phyloP scores from a whole-genome alignment of 2,888 invertebrate species.

The Acanthosepion pharaonis region DNA sequence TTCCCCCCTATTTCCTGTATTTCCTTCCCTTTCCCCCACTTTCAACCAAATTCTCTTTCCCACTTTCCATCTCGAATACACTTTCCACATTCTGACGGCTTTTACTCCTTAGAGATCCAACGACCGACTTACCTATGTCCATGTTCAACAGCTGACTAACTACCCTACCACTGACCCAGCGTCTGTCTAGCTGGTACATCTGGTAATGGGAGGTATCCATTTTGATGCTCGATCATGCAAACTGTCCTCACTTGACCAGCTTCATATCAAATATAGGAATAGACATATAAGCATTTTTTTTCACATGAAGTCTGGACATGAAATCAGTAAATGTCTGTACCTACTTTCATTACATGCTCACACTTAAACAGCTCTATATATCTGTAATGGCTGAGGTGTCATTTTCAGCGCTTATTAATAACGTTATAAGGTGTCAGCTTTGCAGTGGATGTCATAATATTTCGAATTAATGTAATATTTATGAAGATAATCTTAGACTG shows the following conservation, averaged over 20 bases:
- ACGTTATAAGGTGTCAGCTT: no score
- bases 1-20: background rate
- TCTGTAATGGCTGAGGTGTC: no score
- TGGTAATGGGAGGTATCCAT: background rate
- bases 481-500: no score
- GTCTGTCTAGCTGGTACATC: background rate
- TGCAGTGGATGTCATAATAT: no score
- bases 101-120: background rate
- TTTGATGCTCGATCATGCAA: slow-evolving; percentile 13
- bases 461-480: no score
- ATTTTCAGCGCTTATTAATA: no score
- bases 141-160: background rate
- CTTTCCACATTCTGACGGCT: background rate
- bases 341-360: background rate
- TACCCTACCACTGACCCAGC: background rate
- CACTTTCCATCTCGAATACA: background rate
- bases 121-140: background rate
- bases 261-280: background rate
- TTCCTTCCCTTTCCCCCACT: background rate
- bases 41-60: background rate
- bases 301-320: background rate
- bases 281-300: background rate
- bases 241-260: background rate
- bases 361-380: background rate
- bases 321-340: background rate